Evolutionary conservation across 2,888 invertebrate species (phyloP).

Genomic region (Xylophagus ater): DNA sequence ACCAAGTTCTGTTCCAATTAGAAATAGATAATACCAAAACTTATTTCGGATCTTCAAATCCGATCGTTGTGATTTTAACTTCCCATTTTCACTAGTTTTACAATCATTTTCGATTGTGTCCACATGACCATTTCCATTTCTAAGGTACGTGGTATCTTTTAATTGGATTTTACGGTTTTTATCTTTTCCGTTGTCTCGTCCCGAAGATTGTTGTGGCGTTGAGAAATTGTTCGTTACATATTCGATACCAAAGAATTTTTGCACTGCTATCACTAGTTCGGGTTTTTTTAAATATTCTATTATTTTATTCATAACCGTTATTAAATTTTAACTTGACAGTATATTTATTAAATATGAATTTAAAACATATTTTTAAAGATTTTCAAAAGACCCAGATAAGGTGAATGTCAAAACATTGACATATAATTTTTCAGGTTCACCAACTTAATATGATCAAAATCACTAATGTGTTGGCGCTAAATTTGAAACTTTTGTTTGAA

Average conservation of each 20-base stretch:
- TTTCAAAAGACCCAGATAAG: no score
- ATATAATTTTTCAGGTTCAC: no score
- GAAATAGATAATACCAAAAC: slow-evolving; percentile 77
- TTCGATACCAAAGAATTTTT: slow-evolving; percentile 65
- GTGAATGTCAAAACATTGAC: no score
- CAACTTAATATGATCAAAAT: no score
- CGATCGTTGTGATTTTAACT: slow-evolving; percentile 10
- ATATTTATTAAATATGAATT: no score
- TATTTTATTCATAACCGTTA: slow-evolving; percentile 20
- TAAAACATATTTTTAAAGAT: slow-evolving; percentile 3
- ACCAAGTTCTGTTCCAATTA: slow-evolving; percentile 75
- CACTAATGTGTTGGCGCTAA: no score
- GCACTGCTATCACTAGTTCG: slow-evolving; percentile 63
- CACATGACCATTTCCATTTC: background rate
- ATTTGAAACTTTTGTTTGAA: no score
- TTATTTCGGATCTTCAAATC: slow-evolving; percentile 47
- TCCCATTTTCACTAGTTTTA: no score
- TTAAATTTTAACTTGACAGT: background rate
- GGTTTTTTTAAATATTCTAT: slow-evolving; percentile 66
- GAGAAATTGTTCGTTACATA: slow-evolving; percentile 25
- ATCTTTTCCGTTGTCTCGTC: background rate
- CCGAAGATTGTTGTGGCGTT: slow-evolving; percentile 10
- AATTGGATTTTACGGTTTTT: background rate
- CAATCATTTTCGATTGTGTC: no score
- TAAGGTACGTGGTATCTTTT: background rate